Conservation (phyloP, 2,888 invertebrate species). For the Empis livida region DNA sequence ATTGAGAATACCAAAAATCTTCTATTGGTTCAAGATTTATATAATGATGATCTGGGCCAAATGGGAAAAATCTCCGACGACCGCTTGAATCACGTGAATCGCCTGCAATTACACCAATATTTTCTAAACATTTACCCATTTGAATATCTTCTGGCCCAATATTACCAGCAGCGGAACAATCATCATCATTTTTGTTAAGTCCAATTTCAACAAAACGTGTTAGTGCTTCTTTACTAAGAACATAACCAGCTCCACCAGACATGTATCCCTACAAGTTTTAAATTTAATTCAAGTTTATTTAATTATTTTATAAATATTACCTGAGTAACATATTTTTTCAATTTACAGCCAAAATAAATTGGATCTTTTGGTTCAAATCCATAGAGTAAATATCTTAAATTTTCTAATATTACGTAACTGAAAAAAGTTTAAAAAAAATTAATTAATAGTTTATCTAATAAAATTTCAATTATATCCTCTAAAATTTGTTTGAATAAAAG, state of each 20-base stretch:
- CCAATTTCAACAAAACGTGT: slow-evolving; percentile 63
- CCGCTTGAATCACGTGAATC: slow-evolving; percentile 79
- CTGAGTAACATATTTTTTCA: slow-evolving; percentile 23
- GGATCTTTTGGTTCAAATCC: slow-evolving; percentile 54
- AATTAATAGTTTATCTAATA: not conserved
- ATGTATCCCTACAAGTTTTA: slow-evolving; percentile 58
- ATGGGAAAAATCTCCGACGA: slow-evolving; percentile 93
- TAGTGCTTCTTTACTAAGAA: slow-evolving; percentile 76
- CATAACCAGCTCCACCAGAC: slow-evolving; percentile 92
- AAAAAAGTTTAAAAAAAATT: slow-evolving; percentile 18
- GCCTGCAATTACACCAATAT: slow-evolving; percentile 74
- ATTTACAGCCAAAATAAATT: slow-evolving; percentile 76
- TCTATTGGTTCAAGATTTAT: slow-evolving; percentile 77
- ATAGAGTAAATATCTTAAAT: slow-evolving; percentile 71
- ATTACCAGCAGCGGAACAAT: slow-evolving; percentile 38
- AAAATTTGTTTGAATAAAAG: not conserved
- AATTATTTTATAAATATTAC: too few species aligned
- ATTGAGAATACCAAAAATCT: slow-evolving; percentile 93
- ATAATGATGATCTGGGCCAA: slow-evolving; percentile 80
- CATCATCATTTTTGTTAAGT: slow-evolving; percentile 47
- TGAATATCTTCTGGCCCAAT: slow-evolving; percentile 35
- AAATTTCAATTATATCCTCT: too few species aligned
- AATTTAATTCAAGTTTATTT: too few species aligned
- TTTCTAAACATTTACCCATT: slow-evolving; percentile 63
- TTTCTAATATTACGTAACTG: slow-evolving; percentile 83